Base-by-base conservation (phyloP, 2,797 vertebrate genomes). In the Scomberomorus guttatus region DNA sequence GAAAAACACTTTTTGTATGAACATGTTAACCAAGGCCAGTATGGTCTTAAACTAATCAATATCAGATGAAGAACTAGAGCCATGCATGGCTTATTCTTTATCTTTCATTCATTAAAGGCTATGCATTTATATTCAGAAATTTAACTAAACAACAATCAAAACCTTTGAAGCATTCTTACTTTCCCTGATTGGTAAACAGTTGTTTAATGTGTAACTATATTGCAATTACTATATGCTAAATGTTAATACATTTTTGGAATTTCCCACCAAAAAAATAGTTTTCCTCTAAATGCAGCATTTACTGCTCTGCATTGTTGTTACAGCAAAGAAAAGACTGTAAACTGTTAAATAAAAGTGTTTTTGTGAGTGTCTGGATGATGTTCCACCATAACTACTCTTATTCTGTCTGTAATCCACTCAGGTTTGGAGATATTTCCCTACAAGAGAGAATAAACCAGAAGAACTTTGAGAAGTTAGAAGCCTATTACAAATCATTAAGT, bases 401-500 rank as follows among this genome's bases (percentile, higher is more conserved):
- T 48, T 60, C 24, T 68, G 8, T 75, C 9, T 82, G 32, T 68
- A 8, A 11, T 68, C 61, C 59, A 78, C 78, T 29, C 89, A 99
- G 98, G 92, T 99, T 99, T 93, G 98, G 98, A 72, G 98, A 99
- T 91, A 98, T 98, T 64, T 98, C 97, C 69, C 96, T 99, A 85
- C 98, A 99, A 92, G 98, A 99, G 91, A 96, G 95, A 88, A 98
- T 99, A 95, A 99, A 99, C 93, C 98, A 98, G 92, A 98, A 96
- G 93, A 99, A 98, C 93, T 96, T 98, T 81, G 97, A 99, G 91
- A 95, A 96, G 84, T 94, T 99, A 75, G 96, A 98, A 89, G 95
- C 96, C 71, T 99, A 99, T 96, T 99, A 96, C 92, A 97, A 96
- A 82, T 93, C 95, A 74, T 95, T 99, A 94, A 97, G 93, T 6